A percentile compares a stretch with the other conserved stretches of the same genome.
Evolutionary conservation across 1,140 invertebrate species (phyloP).

Genomic region (Hermetia illucens): DNA sequence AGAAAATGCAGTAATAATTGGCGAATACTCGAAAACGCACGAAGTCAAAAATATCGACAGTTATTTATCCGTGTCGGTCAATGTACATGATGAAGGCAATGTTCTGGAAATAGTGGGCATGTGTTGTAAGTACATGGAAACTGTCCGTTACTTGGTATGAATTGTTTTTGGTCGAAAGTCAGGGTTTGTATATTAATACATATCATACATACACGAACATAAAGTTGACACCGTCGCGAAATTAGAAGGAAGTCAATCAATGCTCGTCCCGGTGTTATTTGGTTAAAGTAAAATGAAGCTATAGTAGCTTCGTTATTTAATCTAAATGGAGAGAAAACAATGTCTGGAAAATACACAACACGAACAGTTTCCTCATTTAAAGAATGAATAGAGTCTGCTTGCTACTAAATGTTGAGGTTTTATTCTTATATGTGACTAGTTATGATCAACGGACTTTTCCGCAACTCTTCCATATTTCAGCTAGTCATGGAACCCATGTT

Average conservation of each 20-base stretch:
- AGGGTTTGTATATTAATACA: no score
- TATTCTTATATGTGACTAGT: no score
- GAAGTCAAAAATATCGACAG: slow-evolving; percentile 72
- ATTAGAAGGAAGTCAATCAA: not conserved
- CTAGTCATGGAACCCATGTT: slow-evolving; percentile 92
- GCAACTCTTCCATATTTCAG: no score
- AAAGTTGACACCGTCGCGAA: not conserved
- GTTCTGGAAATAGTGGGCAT: slow-evolving; percentile 84
- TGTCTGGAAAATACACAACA: not conserved
- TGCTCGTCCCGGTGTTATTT: no score
- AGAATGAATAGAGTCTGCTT: no score
- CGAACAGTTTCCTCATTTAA: no score
- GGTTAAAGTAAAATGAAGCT: no score
- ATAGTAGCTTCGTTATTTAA: not conserved
- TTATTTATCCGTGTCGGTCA: slow-evolving; percentile 80
- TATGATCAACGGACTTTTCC: no score
- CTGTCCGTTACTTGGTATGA: no score
- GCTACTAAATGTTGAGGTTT: no score
- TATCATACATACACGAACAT: no score
- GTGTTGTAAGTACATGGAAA: slow-evolving; percentile 65
- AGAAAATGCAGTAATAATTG: slow-evolving; percentile 54
- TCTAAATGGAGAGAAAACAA: not conserved
- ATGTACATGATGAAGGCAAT: slow-evolving; percentile 87
- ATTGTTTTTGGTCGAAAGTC: no score
- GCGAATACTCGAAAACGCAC: slow-evolving; percentile 71